These are phyloP conservation scores for Zaprionus ghesquierei DNA, from an alignment of 1,140 invertebrate species.

Conservation along the genomic window DNA sequence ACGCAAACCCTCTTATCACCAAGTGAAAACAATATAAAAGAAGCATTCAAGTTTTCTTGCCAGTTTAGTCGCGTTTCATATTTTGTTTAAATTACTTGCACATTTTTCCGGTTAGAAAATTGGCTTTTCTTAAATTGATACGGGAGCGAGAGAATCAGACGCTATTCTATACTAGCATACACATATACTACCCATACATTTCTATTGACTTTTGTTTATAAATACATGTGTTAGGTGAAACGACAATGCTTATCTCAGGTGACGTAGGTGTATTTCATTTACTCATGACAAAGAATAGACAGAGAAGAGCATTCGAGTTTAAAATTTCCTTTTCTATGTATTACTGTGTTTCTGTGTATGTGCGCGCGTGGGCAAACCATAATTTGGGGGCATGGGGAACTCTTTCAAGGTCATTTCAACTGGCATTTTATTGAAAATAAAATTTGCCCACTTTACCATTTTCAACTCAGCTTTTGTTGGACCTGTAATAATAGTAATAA, in stretches of 20 bases:
- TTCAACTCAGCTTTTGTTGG: neutral
- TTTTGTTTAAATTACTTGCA: conserved; percentile 10
- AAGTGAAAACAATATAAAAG: conserved; percentile 19
- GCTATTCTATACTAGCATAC: conserved; percentile 1
- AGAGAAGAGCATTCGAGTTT: neutral
- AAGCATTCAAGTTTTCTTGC: neutral
- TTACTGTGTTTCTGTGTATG: neutral
- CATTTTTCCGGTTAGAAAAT: conserved; percentile 13
- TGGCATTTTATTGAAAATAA: neutral
- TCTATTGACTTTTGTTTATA: conserved; percentile 1
- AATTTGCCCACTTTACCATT: neutral
- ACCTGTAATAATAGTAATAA: neutral
- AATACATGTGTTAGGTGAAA: conserved; percentile 2
- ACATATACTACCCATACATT: neutral
- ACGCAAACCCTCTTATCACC: conserved; percentile 3
- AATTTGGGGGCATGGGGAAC: neutral
- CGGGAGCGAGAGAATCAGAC: neutral
- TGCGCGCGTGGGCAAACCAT: neutral
- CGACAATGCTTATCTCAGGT: conserved; percentile 12
- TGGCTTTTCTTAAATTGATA: neutral
- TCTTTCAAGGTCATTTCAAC: neutral
- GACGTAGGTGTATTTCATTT: neutral
- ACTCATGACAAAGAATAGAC: neutral
- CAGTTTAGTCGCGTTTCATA: conserved; percentile 16
- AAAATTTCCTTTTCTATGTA: neutral